Percentiles rank a stretch among this genome's conserved stretches.
Evolutionary conservation across 2,888 invertebrate genomes (phyloP).

Genomic region (Deilephila porcellus): DNA sequence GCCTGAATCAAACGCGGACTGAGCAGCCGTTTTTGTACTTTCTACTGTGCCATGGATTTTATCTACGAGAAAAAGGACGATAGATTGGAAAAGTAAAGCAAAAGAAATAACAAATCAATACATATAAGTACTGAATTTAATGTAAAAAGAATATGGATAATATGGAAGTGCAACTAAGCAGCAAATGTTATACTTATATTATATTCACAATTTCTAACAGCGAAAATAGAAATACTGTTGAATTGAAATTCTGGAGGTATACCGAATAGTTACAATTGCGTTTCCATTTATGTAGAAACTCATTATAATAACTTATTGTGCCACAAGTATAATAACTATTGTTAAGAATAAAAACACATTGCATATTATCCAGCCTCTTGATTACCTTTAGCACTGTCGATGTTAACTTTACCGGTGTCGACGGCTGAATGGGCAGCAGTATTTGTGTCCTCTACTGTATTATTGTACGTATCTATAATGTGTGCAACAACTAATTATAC

Average conservation of each 20-base stretch:
- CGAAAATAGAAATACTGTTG: no score
- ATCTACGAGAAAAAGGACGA: slow-evolving; percentile 30
- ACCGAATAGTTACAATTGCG: no score
- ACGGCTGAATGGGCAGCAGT: slow-evolving; percentile 57
- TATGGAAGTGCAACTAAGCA: background rate
- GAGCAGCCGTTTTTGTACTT: slow-evolving; percentile 55
- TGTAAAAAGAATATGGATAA: slow-evolving; percentile 1
- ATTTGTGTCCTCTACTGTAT: slow-evolving; percentile 61
- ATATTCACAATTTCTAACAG: no score
- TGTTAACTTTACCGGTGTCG: slow-evolving; percentile 61
- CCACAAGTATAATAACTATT: background rate
- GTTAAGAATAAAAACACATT: background rate
- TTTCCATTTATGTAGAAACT: no score
- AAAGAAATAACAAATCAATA: slow-evolving; percentile 9
- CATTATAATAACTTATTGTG: background rate
- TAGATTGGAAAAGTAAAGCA: slow-evolving; percentile 15
- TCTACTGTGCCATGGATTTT: slow-evolving; percentile 43
- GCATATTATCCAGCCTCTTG: slow-evolving; percentile 32
- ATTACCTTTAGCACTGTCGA: slow-evolving; percentile 61
- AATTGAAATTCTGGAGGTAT: no score
- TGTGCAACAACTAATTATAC: slow-evolving; percentile 43
- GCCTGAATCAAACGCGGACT: slow-evolving; percentile 51
- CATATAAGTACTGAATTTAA: background rate
- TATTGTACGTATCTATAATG: slow-evolving; percentile 63
- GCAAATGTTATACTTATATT: background rate